Percentiles rank a stretch among this genome's conserved stretches.
Evolutionary conservation across 2,797 vertebrate genomes (phyloP).

Genomic region (Furcifer pardalis): DNA sequence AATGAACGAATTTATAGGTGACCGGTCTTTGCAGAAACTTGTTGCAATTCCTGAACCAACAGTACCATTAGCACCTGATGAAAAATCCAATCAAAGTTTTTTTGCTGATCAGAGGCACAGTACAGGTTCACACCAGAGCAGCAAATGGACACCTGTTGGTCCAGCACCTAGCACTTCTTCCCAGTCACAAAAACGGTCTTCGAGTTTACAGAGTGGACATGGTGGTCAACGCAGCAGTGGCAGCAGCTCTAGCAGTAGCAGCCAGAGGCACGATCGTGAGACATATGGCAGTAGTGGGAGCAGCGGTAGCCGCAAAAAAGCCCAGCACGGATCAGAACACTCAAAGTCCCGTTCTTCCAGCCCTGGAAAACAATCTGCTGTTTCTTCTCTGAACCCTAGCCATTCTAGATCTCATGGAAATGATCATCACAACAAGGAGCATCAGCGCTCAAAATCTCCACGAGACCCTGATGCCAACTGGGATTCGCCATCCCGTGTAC

Average conservation of each 20-base stretch:
- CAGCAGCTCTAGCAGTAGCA: conserved; percentile 73
- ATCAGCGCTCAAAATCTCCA: conserved; percentile 93
- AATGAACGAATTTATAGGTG: conserved; percentile 97
- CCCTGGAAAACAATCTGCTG: conserved; percentile 83
- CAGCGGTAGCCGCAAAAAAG: conserved; percentile 87
- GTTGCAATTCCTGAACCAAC: conserved; percentile 85
- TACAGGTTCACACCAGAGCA: conserved; percentile 85
- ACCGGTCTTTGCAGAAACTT: conserved; percentile 90
- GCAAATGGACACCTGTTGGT: conserved; percentile 98
- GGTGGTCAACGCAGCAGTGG: conserved; percentile 78
- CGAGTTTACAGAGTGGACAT: conserved; percentile 83
- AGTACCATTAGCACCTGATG: conserved; percentile 85
- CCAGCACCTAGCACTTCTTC: conserved; percentile 87
- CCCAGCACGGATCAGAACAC: conserved; percentile 93
- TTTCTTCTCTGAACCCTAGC: conserved; percentile 86
- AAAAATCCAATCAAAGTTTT: conserved; percentile 86
- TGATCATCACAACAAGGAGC: conserved; percentile 94
- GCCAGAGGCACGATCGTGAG: conserved; percentile 91
- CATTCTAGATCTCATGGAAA: conserved; percentile 87
- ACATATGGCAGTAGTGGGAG: conserved; percentile 67
- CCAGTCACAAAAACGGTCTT: conserved; percentile 90
- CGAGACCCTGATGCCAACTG: conserved; percentile 93
- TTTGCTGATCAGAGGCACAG: conserved; percentile 87
- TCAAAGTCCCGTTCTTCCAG: conserved; percentile 91
- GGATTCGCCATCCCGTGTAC: conserved; percentile 96